Base-by-base conservation (phyloP, 2,113 vertebrate species). In the Menura novaehollandiae region DNA sequence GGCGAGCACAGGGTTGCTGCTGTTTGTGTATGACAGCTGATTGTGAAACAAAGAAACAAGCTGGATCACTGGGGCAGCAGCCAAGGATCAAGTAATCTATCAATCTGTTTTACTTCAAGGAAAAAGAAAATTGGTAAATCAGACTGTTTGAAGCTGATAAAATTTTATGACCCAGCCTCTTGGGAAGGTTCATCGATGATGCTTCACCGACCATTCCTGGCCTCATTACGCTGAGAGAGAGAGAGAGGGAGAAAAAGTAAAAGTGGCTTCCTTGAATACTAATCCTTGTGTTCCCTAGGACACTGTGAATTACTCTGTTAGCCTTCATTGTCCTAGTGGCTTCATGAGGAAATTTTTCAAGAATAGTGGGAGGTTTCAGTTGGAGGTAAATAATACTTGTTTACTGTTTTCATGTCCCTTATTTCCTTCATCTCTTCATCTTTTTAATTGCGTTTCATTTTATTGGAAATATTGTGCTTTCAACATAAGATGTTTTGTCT, bases 121-220 rank as follows among this genome's bases (percentile, higher is more conserved):
- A 56, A 71, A 10, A 87, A 71, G 33, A 67, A 46, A 71, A 51
- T 44, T 30, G 21, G 18, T 74, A 78, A 84, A 78, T 93, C 30
- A 16, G 35, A 33, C 11, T 2, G 1, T 66, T 67, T 67, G 76
- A 86, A 84, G 52, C 47, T n/a, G 28, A 62, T 79, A 78, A 69
- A 62, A 77, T 51, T 73, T 49, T 55, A 55, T 64, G 35, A 51
- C 56, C 7, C 60, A 35, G 27, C 7, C 35, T 83, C 32, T 1
- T 1, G 1, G 10, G 60, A n/a, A 9, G 37, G 28, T 72, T 77
- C 2, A 5, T 74, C 0, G 1, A 6, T 55, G 11, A 21, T 79
- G 74, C 46, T 77, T 52, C 67, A 66, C 11, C 0, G 10, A 43
- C 41, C 6, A 0, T 69, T 89, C 30, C 51, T 77, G 71, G 15